Percentiles rank a stretch among this genome's conserved stretches.
Conservation (phyloP, 2,797 vertebrate genomes). For the Hipposideros larvatus region DNA sequence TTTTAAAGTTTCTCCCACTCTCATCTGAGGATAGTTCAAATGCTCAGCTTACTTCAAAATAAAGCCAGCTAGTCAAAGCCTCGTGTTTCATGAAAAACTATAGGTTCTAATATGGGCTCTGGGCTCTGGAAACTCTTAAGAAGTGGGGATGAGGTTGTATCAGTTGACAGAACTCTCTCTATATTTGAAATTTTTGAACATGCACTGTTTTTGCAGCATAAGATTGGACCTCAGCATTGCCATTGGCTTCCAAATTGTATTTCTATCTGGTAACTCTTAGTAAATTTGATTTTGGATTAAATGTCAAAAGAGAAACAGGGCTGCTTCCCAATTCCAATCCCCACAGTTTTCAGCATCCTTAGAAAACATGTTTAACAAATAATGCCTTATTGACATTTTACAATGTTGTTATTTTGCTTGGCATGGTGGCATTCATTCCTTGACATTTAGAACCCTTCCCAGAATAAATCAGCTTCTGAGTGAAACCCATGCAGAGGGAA, state of each 20-base stretch:
- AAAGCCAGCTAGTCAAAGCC: neutral
- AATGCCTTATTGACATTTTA: neutral
- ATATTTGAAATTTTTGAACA: neutral
- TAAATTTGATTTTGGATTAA: neutral
- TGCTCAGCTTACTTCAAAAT: neutral
- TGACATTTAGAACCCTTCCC: neutral
- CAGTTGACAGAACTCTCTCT: slow-evolving; percentile 7
- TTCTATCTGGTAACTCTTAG: neutral
- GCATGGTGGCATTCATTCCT: neutral
- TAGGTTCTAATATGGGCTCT: neutral
- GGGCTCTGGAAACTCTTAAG: neutral
- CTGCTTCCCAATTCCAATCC: neutral
- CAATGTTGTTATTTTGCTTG: neutral
- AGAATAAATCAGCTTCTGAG: neutral
- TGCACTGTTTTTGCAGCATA: neutral
- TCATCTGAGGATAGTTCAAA: neutral
- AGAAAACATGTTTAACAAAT: neutral
- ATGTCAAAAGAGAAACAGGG: neutral
- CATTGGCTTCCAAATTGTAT: neutral
- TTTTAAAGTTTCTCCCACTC: neutral
- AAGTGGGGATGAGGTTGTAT: neutral
- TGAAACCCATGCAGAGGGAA: neutral
- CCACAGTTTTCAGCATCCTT: neutral
- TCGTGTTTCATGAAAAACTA: neutral
- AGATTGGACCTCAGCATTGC: neutral